Percentiles rank a stretch among this genome's conserved stretches.
Evolutionary conservation across 2,113 vertebrate species (phyloP).

Genomic region (Nothobranchius furzeri): DNA sequence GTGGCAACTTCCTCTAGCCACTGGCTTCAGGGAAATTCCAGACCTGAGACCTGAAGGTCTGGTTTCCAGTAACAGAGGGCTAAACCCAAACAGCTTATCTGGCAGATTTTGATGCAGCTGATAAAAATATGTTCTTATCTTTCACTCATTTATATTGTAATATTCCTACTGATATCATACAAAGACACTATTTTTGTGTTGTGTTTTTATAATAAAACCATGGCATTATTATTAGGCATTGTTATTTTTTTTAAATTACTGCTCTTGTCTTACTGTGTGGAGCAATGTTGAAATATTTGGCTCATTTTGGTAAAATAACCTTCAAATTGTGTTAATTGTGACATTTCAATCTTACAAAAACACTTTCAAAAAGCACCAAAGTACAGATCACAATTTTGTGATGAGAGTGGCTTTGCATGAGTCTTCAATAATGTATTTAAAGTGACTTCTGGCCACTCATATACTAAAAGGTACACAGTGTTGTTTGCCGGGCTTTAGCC

Average conservation of each 20-base stretch:
- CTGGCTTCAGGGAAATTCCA: background rate
- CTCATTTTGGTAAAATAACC: background rate
- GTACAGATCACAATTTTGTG: background rate
- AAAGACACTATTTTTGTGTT: no score
- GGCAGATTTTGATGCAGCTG: background rate
- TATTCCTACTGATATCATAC: no score
- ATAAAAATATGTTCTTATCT: no score
- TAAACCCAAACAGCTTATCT: background rate
- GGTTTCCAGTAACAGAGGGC: background rate
- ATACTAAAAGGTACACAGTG: constrained; percentile 4
- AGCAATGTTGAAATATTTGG: no score
- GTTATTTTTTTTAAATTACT: no score
- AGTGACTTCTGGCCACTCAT: background rate
- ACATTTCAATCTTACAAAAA: no score
- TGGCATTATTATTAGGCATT: no score
- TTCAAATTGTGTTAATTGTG: background rate
- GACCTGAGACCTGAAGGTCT: background rate
- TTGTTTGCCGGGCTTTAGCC: constrained; percentile 21
- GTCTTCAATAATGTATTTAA: constrained; percentile 3
- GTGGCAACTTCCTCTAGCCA: background rate
- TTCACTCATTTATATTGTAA: no score
- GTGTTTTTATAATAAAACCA: no score
- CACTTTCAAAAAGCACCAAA: background rate
- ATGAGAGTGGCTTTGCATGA: background rate
- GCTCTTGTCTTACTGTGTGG: no score